Evolutionary conservation across 2,113 vertebrate species (phyloP).

Genomic region (Elgaria multicarinata): DNA sequence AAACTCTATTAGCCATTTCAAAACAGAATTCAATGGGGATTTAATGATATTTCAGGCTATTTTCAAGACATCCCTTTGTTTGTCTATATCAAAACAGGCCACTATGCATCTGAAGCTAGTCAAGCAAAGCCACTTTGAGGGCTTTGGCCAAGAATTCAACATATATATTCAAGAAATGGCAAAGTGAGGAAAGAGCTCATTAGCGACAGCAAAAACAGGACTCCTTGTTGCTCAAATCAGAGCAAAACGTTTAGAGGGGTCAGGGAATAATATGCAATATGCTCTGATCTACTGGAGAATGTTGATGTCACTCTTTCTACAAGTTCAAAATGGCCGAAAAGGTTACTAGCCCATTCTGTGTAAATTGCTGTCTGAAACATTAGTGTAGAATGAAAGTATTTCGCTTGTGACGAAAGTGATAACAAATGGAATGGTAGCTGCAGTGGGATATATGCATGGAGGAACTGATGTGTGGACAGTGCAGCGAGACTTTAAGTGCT

Average conservation of each 20-base stretch:
- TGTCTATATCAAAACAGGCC: too few relatives aligned
- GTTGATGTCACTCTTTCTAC: too few relatives aligned
- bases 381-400: neutral
- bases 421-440: neutral
- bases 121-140: too few relatives aligned
- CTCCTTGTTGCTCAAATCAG: too few relatives aligned
- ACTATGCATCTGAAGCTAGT: too few relatives aligned
- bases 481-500: neutral
- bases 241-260: too few relatives aligned
- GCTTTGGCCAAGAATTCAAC: too few relatives aligned
- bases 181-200: too few relatives aligned
- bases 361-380: neutral
- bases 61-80: neutral
- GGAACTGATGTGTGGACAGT: neutral
- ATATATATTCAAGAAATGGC: too few relatives aligned
- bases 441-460: too few relatives aligned
- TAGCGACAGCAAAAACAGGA: too few relatives aligned
- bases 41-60: neutral
- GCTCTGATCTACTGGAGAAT: neutral
- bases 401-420: neutral
- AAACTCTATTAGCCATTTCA: neutral
- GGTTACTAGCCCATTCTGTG: neutral
- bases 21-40: neutral
- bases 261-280: neutral
- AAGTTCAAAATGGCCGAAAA: neutral